Base-by-base conservation (phyloP, 2,888 invertebrate species). In the Eristalis pertinax region DNA sequence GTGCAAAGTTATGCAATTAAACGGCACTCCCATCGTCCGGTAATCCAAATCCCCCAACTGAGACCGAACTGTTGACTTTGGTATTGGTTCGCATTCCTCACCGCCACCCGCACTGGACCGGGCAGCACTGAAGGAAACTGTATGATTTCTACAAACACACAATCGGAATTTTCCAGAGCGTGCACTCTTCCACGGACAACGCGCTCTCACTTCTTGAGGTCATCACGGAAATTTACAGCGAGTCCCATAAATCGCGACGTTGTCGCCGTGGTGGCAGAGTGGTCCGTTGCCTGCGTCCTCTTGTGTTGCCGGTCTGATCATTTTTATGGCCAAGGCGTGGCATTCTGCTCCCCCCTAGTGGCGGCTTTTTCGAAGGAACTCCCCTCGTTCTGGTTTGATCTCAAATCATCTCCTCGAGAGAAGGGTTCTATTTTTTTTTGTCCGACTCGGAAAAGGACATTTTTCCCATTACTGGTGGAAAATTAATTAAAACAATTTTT, bases 1-100 rank as follows among this genome's bases (percentile, higher is more conserved):
- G 75, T 67, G 78, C 56, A 87, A 83, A 87, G 87, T 87, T 87
- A 84, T 87, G 79, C 87, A 84, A 87, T 84, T 87, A 83, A 87
- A 80, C 80, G 79, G 79, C 73, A 73, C 83, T 73, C 76, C 38
- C 70, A 60, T 26, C 76, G 62, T 73, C 68, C 72, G 75, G 79
- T 87, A 83, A 72, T 76, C 75, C 75, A 76, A 79, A 38, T 43
- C 24, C 62, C 79, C 63, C 50, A n/a, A 76, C 69, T 7, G 26
- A 60, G 26, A 68, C 68, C 63, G 87, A 79, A 83, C 68, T 79
- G 87, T 83, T 79, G 76, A 83, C 87, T 87, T 75, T 68, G 43
- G 82, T 64, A 78, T 82, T 82, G 75, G 87, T 87, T 87, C 75
- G 35, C 24, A 72, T 77, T 77, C 67, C 65, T 77, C 62, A 62